Evolutionary conservation across 2,888 invertebrate genomes (phyloP), one percentile per base, ranked within the genome.

Genomic region (Phengaris alcon): DNA sequence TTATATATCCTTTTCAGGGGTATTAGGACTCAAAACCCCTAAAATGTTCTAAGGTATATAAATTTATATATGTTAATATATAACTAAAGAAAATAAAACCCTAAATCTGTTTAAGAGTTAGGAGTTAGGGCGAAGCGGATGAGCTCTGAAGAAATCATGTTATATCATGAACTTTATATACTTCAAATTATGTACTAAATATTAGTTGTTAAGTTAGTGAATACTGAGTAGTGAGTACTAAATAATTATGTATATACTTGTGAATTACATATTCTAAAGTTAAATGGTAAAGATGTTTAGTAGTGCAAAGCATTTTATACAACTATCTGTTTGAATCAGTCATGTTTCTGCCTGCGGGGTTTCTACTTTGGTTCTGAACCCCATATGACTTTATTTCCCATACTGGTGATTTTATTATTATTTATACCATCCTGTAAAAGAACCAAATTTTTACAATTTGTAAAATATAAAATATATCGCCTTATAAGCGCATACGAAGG

Each of bases 111-210:
- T 78, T 78, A 82, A 81, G 83, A 88, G 91, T 91, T 92, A 91
- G 87, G 86, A 90, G 92, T 93, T 93, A 93, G 88, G 93, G 93
- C 92, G 90, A 93, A 93, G 93, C 93, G 87, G 87, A 93, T 93
- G 93, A 93, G 88, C 91, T 87, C 84, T 84, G 78, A 81, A 82
- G 75, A 78, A 76, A 76, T 74, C 76, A 72, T 78, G 79, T 77
- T 78, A 79, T 77, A 77, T 78, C 79, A 79, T 76, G 77, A 52
- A 76, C 69, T 48, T 75, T 55, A 64, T 74, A 48, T 48, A 64
- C 35, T 64, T 64, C 44, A 22, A 59, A 64, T 64, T 64, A 64
- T 22, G 22, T 12, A 64, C 35, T 44, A 64, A 64, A 35, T 44
- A 44, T 64, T 64, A 64, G 64, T 64, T 35, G 6, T 44, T 64